Percentiles rank a stretch among this genome's conserved stretches.
Evolutionary conservation across 53 echinoderm and acorn worm species (phyloP).

Genomic region (Arbacia lixula): DNA sequence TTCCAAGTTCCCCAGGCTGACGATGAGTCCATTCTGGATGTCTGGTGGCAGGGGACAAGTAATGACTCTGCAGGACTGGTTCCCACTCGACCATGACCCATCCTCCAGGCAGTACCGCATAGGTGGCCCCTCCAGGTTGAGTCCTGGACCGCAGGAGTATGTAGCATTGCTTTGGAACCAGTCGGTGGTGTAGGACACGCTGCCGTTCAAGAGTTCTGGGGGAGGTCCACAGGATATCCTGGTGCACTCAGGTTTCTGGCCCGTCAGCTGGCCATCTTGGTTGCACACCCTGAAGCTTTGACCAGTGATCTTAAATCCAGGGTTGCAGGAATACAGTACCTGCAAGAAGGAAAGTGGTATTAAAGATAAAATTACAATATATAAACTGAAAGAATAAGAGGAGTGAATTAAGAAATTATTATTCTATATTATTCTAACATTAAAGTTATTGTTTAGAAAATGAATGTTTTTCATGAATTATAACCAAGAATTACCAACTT

Average conservation of each 20-base stretch:
- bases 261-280: constrained; percentile 8
- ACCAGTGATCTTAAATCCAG: constrained; percentile 50
- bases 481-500: too few relatives aligned
- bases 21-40: constrained; percentile 52
- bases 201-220: constrained; percentile 6
- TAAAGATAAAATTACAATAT: too few relatives aligned
- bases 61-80: background rate
- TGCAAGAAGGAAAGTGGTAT: too few relatives aligned
- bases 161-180: constrained; percentile 43
- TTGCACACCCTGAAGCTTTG: constrained; percentile 23
- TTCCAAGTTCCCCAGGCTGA: constrained; percentile 8
- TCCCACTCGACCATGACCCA: constrained; percentile 63
- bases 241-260: constrained; percentile 3
- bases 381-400: background rate
- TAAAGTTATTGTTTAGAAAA: too few relatives aligned
- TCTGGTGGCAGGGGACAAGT: constrained; percentile 32
- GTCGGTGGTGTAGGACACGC: background rate
- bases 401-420: too few relatives aligned
- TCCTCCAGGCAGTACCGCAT: constrained; percentile 58
- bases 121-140: constrained; percentile 62
- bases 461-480: too few relatives aligned
- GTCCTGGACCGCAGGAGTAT: constrained; percentile 73
- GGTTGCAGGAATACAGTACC: constrained; percentile 46
- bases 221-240: constrained; percentile 26
- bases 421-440: too few relatives aligned